Percentiles rank a stretch among this genome's conserved stretches.
Evolutionary conservation across 2,113 vertebrate genomes (phyloP).

Genomic region (Cavia porcellus): DNA sequence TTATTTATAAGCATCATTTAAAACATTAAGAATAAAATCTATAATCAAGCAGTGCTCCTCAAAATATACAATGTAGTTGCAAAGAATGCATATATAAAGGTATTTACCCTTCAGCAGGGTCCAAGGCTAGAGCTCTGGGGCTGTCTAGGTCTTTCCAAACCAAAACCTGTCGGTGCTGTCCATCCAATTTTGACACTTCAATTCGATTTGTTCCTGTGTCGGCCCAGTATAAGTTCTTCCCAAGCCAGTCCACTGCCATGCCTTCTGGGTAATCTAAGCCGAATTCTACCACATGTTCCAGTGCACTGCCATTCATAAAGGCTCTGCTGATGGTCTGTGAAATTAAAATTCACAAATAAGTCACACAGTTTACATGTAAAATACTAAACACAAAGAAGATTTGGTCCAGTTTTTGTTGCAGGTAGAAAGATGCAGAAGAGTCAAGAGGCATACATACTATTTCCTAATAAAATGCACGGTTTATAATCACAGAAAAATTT

Average conservation of each 20-base stretch:
- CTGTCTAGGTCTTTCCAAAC: conserved; percentile 99
- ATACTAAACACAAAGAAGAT: background rate
- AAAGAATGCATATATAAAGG: conserved; percentile 64
- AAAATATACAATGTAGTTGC: conserved; percentile 40
- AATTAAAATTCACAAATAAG: conserved; percentile 69
- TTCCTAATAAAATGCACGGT: conserved; percentile 50
- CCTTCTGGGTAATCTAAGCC: conserved; percentile 98
- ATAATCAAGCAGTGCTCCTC: conserved; percentile 70
- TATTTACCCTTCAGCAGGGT: conserved; percentile 95
- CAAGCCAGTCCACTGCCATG: conserved; percentile 99
- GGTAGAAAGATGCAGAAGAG: background rate
- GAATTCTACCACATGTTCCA: conserved; percentile 97
- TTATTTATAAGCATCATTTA: conserved; percentile 77
- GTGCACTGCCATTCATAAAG: conserved; percentile 97
- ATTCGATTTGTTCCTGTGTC: conserved; percentile 98
- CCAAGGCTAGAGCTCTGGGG: conserved; percentile 94
- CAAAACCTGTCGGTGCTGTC: conserved; percentile 96
- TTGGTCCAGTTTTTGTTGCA: background rate
- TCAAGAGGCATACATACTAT: background rate
- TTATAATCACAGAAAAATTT: conserved; percentile 56
- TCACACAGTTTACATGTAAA: conserved; percentile 33
- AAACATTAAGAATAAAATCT: conserved; percentile 54
- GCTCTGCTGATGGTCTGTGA: conserved; percentile 97
- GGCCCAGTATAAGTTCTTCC: conserved; percentile 99
- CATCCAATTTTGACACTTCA: conserved; percentile 97